Conservation (phyloP, 2,888 invertebrate genomes). For the Electrophaes corylata region DNA sequence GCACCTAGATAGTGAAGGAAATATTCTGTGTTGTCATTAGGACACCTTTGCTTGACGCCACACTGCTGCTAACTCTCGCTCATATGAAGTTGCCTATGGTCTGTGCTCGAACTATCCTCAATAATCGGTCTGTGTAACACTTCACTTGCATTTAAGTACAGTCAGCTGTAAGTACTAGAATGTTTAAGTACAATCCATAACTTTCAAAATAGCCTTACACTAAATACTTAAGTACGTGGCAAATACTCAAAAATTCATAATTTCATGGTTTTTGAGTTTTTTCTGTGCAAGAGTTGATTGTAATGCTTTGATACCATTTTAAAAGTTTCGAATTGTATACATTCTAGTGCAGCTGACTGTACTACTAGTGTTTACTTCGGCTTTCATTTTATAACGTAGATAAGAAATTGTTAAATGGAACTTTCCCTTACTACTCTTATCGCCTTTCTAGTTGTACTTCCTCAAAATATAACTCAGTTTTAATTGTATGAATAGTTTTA, state of each 20-base stretch:
- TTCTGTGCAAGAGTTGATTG: too few relatives aligned
- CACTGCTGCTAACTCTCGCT: constrained; percentile 43
- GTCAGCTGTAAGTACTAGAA: too few relatives aligned
- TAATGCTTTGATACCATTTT: too few relatives aligned
- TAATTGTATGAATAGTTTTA: constrained; percentile 60
- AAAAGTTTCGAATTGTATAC: too few relatives aligned
- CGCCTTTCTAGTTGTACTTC: constrained; percentile 66
- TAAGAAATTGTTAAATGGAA: constrained; percentile 51
- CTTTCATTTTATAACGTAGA: constrained; percentile 52
- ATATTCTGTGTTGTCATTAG: constrained; percentile 17
- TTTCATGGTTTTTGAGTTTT: too few relatives aligned
- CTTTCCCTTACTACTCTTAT: constrained; percentile 54
- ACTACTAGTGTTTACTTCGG: constrained; percentile 52
- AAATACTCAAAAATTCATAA: too few relatives aligned
- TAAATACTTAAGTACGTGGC: too few relatives aligned
- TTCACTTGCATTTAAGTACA: constrained; percentile 69
- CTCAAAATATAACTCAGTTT: constrained; percentile 60
- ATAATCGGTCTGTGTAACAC: constrained; percentile 76
- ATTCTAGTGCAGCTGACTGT: too few relatives aligned
- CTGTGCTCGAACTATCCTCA: constrained; percentile 48
- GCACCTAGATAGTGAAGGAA: constrained; percentile 31
- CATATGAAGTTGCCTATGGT: constrained; percentile 46
- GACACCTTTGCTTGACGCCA: constrained; percentile 39
- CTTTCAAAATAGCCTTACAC: too few relatives aligned
- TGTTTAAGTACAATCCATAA: too few relatives aligned